Conservation (phyloP, 2,888 invertebrate genomes). For the Drosophila merina region DNA sequence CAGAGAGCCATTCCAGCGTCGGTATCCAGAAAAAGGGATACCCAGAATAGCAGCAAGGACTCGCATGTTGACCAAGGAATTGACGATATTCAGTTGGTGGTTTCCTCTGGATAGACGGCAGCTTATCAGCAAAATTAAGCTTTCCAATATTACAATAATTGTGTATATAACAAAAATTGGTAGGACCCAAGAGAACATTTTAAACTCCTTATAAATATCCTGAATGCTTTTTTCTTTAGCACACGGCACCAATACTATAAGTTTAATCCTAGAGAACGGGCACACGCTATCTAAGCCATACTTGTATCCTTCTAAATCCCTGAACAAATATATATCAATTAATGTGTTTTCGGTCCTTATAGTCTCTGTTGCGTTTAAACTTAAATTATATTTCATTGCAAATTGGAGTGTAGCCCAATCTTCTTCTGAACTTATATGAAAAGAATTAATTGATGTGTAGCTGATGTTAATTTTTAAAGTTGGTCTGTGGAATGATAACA, state of each 20-base stretch:
- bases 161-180: not conserved
- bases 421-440: too few species aligned
- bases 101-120: not conserved
- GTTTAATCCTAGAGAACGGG: not conserved
- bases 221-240: not conserved
- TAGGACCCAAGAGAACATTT: not conserved
- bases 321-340: too few species aligned
- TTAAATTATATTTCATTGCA: too few species aligned
- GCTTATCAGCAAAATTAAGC: not conserved
- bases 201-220: not conserved
- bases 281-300: not conserved
- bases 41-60: not conserved
- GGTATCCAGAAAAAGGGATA: not conserved
- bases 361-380: too few species aligned
- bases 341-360: too few species aligned
- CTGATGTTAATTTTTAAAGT: too few species aligned
- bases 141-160: not conserved
- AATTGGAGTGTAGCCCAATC: too few species aligned
- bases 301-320: not conserved
- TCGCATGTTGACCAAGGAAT: not conserved
- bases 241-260: not conserved
- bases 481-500: too few species aligned
- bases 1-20: not conserved
- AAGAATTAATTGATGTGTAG: too few species aligned
- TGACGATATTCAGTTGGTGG: not conserved